phyloP scores from a whole-genome alignment of 2,797 vertebrate species.

The Falco novaeseelandiae region DNA sequence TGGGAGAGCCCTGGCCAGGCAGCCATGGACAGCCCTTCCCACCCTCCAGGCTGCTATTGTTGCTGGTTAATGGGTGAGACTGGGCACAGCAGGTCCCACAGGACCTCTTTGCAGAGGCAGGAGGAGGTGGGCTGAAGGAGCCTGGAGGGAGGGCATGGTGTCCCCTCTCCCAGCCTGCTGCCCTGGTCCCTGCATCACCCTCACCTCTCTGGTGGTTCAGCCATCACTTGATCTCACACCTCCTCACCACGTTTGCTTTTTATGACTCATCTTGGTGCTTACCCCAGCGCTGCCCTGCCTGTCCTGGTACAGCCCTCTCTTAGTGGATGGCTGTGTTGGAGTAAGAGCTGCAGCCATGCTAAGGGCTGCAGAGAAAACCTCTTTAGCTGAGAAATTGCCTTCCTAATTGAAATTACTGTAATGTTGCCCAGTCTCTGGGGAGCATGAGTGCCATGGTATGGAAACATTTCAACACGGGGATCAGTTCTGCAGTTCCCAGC shows the following conservation, averaged over 20 bases:
- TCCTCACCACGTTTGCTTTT: not conserved
- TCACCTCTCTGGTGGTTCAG: not conserved
- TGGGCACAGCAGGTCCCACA: not conserved
- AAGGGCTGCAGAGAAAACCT: not conserved
- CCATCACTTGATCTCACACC: rapidly evolving
- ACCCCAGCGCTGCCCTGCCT: not conserved
- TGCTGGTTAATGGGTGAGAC: conserved; percentile 26
- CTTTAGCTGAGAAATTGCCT: not conserved
- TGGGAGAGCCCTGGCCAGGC: not conserved
- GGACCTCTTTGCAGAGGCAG: not conserved
- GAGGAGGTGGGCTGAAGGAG: not conserved
- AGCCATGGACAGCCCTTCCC: not conserved
- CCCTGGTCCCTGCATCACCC: not conserved
- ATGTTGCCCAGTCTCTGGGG: not conserved
- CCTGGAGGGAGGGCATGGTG: rapidly evolving
- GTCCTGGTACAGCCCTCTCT: not conserved
- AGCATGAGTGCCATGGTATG: not conserved
- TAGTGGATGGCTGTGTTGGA: not conserved
- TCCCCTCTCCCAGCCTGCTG: not conserved
- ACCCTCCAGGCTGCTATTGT: not conserved
- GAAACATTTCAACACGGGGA: not conserved
- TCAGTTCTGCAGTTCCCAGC: not conserved
- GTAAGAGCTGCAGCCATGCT: not conserved
- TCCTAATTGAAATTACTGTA: not conserved
- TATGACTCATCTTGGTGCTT: not conserved